These are phyloP conservation scores for Caenorhabditis sp. DNA, from an alignment of 2,888 invertebrate species.

Conservation along the genomic window DNA sequence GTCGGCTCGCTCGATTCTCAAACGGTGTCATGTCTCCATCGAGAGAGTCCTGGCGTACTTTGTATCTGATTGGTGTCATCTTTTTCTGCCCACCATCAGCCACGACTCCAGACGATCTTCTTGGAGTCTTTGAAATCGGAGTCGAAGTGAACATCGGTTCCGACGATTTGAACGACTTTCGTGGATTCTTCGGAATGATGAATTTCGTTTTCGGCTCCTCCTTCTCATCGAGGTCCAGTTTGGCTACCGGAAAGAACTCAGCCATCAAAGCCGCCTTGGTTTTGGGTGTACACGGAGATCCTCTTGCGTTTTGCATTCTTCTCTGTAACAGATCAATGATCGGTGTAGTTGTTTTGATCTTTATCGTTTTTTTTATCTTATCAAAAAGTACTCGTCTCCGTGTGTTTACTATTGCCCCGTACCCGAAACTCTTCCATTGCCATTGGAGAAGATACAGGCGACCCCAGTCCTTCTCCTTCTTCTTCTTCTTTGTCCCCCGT, in stretches of 20 bases:
- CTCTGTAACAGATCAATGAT: slow-evolving; percentile 31
- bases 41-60: not conserved
- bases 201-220: slow-evolving; percentile 20
- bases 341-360: slow-evolving; percentile 7
- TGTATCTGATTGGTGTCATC: not conserved
- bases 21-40: slow-evolving; percentile 43
- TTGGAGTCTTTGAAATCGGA: not conserved
- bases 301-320: not conserved
- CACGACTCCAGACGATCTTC: not conserved
- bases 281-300: slow-evolving; percentile 20
- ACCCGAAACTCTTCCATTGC: slow-evolving; percentile 50
- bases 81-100: not conserved
- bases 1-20: slow-evolving; percentile 58
- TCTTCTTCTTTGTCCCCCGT: slow-evolving; percentile 1
- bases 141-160: slow-evolving; percentile 16
- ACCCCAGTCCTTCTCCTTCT: no score
- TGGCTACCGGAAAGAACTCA: not conserved
- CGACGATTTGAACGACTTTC: slow-evolving; percentile 4
- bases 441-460: slow-evolving; percentile 51
- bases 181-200: slow-evolving; percentile 7
- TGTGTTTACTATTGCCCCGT: slow-evolving; percentile 17
- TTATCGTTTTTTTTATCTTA: slow-evolving; percentile 4
- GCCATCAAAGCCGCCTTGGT: slow-evolving; percentile 4
- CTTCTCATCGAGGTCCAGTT: slow-evolving; percentile 12
- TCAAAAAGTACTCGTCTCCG: slow-evolving; percentile 1